Evolutionary conservation across 1,140 invertebrate species (phyloP), one percentile per base, ranked within the genome.

Genomic region (Scaptomyza graminum): DNA sequence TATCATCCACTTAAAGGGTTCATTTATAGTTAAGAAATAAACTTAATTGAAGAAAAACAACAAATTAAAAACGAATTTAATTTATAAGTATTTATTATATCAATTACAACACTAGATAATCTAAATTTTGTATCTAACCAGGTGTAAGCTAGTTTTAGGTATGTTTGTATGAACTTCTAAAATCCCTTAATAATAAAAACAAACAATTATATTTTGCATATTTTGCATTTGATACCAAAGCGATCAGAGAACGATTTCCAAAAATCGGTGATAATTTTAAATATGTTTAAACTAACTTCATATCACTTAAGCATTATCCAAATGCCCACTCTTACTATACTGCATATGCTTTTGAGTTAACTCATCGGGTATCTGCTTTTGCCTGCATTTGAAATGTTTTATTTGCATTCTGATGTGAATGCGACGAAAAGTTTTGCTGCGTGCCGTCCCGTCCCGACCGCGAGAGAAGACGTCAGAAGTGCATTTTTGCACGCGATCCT

Each of bases 401-500:
- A 87, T 87, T 82, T 88, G 83, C 83, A 88, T 87, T 87, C 80
- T 88, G 82, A 69, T 74, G 66, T 66, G 59, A 68, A 85, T 87
- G 83, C 83, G 83, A 88, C 78, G 83, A 82, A 84, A 82, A 75
- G 67, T 76, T 80, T 68, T 34, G 31, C 74, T 74, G 67, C 66
- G 57, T 68, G 60, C 56, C 61, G 34, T 41, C 5, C 8, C 8
- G 31, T 34, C 8, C 31, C 31, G 37, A 60, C 59, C 55, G 49
- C 22, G 55, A 34, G 7, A 31, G 5, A 7, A 66, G 41, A 67
- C 57, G 68, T 65, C 75, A 76, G 79, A 88, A 88, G 83, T 88
- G 83, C 83, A 87, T 87, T 68, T 83, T 87, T 87, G 83, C 83
- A 87, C 83, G 83, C 83, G 81, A 87, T 83, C 83, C 84, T 87